Evolutionary conservation across 2,797 vertebrate species (phyloP).

Genomic region (Spizella passerina): DNA sequence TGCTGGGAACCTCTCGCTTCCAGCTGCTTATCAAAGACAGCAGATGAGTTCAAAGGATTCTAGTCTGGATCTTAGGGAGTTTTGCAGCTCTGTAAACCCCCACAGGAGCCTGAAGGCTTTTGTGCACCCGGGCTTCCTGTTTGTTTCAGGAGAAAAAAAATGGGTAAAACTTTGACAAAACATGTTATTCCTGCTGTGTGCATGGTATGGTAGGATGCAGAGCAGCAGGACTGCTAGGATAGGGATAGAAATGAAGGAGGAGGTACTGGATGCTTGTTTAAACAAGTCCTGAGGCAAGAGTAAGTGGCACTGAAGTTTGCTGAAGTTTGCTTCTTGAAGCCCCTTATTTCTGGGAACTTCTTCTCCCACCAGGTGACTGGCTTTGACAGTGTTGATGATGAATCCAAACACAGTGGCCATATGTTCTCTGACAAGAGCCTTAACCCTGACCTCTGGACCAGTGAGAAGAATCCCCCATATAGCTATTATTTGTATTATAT

Average conservation of each 20-base stretch:
- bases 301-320: neutral
- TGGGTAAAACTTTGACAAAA: neutral
- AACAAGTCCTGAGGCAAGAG: neutral
- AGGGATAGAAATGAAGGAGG: neutral
- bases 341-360: neutral
- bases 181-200: neutral
- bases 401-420: slow-evolving; percentile 96
- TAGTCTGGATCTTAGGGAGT: neutral
- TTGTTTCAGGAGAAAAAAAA: neutral
- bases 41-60: neutral
- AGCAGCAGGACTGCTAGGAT: neutral
- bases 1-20: neutral
- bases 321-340: neutral
- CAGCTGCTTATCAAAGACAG: neutral
- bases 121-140: neutral
- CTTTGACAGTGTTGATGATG: slow-evolving; percentile 97
- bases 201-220: neutral
- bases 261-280: neutral
- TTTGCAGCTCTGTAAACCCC: neutral
- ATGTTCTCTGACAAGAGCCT: slow-evolving; percentile 96
- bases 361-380: slow-evolving; percentile 86
- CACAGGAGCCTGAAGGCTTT: neutral
- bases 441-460: slow-evolving; percentile 89
- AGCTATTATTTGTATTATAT: slow-evolving; percentile 97
- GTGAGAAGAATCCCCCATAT: slow-evolving; percentile 92